Evolutionary conservation across 1,140 invertebrate species (phyloP), one percentile per base, ranked within the genome.

Genomic region (Triops cancriformis): DNA sequence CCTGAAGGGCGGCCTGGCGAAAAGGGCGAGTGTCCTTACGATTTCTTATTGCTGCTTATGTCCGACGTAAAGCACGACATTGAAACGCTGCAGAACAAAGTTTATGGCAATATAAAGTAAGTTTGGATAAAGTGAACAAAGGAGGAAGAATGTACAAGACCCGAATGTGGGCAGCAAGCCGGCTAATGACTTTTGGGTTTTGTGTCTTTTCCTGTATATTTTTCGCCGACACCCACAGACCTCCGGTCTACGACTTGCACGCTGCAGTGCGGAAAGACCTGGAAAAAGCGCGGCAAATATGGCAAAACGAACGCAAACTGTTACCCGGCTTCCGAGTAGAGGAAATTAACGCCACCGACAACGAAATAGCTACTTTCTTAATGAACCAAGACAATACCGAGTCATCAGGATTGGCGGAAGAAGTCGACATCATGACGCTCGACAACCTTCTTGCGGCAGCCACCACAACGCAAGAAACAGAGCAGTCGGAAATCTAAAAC

Each of bases 31-130:
- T 85, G 88, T 2, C 88, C 87, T 14, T 84, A 90, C 72, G 89
- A 91, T 80, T 87, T 90, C 73, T 84, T 90, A 79, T 83, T 90
- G 43, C 83, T 90, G 3, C 82, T 90, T 76, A 80, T 91, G 37
- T 89, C 89, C 4, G 89, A 90, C 81, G 82, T 91, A 1, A 84
- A 87, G 77, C 87, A 89, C 80, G 89, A 90, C 81, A 87, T 91
- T 78, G 85, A 86, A 41, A 87, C 88, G 78, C 82, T 90, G 37
- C 89, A 90, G 81, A 84, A 86, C 31, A 86, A 84, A 81, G 88
- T 90, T 14, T 90, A 89, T 79, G 83, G 85, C 43, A 86, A 86
- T 5, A 87, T 88, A 83, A 84, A 82, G 89, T 89, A 83, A 85
- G 85, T 84, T 18, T 76, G 43, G 31, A n/a, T 73, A 74, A 74